A percentile compares a stretch with the other conserved stretches of the same genome.
These are phyloP conservation scores for Bos taurus DNA, from an alignment of 2,113 vertebrate genomes.

Conservation along the genomic window DNA sequence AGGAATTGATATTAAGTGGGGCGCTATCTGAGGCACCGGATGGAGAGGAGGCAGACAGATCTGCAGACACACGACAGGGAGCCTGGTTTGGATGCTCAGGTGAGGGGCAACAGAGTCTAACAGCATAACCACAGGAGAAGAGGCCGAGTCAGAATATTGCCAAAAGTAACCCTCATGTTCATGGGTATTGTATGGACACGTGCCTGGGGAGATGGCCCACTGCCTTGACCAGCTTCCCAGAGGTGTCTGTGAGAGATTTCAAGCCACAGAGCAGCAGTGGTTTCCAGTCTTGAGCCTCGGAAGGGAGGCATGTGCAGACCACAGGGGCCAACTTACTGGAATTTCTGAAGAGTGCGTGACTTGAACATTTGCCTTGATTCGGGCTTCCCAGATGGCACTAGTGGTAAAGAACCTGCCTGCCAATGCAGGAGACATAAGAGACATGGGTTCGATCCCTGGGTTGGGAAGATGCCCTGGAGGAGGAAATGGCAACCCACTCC, in stretches of 20 bases:
- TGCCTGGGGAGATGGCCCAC: background rate
- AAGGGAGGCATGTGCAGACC: background rate
- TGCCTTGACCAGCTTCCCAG: background rate
- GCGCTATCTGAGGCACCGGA: background rate
- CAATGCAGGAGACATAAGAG: background rate
- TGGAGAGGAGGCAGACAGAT: background rate
- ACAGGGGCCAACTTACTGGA: too few species aligned
- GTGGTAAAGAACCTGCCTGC: background rate
- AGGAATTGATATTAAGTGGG: background rate
- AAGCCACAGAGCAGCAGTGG: background rate
- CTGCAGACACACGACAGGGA: rapidly evolving
- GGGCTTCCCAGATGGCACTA: background rate
- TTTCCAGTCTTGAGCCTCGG: background rate
- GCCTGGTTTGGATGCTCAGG: background rate
- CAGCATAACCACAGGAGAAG: background rate
- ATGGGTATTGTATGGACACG: rapidly evolving
- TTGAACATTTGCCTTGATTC: background rate
- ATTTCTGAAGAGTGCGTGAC: background rate
- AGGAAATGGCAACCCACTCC: background rate
- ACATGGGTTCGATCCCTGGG: background rate
- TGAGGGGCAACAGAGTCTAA: background rate
- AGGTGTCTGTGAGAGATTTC: background rate
- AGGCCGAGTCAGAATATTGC: background rate
- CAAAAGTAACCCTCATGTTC: background rate
- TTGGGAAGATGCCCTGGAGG: background rate